Percentiles rank a stretch among this genome's conserved stretches.
These are phyloP conservation scores for Hyalella azteca DNA, from an alignment of 2,888 invertebrate species.

Conservation along the genomic window DNA sequence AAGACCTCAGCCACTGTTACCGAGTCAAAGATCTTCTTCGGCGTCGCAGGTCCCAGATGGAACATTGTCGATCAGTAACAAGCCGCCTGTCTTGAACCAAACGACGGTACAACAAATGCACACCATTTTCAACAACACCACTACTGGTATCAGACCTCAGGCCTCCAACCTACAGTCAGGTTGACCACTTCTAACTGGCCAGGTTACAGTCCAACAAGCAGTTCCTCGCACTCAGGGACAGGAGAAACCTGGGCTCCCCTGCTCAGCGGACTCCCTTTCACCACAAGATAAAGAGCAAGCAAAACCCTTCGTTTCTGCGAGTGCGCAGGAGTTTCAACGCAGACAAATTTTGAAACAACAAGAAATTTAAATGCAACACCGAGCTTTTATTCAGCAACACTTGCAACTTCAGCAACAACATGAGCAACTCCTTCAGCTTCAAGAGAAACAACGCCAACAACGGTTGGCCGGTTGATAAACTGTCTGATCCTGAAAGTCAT, in stretches of 20 bases:
- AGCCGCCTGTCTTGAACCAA: neutral
- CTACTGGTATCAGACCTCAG: neutral
- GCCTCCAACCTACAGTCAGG: neutral
- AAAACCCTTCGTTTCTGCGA: neutral
- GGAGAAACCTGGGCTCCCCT: neutral
- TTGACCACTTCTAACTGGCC: neutral
- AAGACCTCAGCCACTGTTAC: neutral
- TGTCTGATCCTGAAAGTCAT: no score
- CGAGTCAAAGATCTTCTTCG: neutral
- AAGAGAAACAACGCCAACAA: neutral
- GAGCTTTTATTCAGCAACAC: neutral
- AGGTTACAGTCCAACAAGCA: neutral
- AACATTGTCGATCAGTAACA: neutral
- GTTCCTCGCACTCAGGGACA: neutral
- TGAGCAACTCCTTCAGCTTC: neutral
- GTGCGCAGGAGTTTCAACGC: neutral
- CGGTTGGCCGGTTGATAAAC: no score
- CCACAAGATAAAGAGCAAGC: neutral
- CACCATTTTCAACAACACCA: no score
- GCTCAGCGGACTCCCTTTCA: neutral
- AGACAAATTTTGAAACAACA: slow-evolving; percentile 9
- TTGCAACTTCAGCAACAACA: slow-evolving; percentile 2
- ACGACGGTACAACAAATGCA: neutral
- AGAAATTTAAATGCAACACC: neutral
- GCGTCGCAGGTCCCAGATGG: no score